Percentiles rank a stretch among this genome's conserved stretches.
These are phyloP conservation scores for Gopherus evgoodei DNA, from an alignment of 2,113 vertebrate species.

Conservation along the genomic window DNA sequence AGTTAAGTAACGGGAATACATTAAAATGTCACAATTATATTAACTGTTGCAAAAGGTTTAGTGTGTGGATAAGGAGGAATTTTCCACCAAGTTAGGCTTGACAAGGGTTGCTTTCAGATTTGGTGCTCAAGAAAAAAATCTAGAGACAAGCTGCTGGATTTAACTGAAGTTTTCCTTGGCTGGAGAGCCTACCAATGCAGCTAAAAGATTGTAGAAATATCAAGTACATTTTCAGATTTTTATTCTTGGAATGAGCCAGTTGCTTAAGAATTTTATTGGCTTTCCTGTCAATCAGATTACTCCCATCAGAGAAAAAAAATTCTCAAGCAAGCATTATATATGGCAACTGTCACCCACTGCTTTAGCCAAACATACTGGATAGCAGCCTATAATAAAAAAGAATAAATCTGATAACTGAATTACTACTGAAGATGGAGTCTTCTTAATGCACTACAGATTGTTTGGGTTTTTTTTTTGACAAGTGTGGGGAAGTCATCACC, in stretches of 20 bases:
- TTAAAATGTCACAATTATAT: background rate
- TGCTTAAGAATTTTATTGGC: background rate
- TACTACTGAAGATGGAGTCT: background rate
- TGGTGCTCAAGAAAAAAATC: background rate
- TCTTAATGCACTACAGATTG: background rate
- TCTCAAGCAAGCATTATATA: background rate
- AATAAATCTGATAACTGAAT: background rate
- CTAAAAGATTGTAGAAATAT: too few species aligned
- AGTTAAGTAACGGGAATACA: background rate
- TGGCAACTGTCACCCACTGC: background rate
- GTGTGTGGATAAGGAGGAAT: background rate
- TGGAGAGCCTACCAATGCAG: too few species aligned
- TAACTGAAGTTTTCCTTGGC: too few species aligned
- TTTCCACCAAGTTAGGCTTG: background rate
- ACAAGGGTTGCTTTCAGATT: background rate
- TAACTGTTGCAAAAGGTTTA: background rate
- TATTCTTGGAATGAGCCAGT: background rate
- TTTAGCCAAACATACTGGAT: background rate
- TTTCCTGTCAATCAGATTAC: too few species aligned
- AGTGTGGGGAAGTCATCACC: accelerated
- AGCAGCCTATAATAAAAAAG: background rate
- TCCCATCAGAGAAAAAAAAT: background rate
- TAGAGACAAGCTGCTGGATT: too few species aligned
- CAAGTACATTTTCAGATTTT: too few species aligned
- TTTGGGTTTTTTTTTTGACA: background rate